These are phyloP conservation scores for Puma concolor DNA, from an alignment of 2,113 vertebrate genomes.

Conservation along the genomic window DNA sequence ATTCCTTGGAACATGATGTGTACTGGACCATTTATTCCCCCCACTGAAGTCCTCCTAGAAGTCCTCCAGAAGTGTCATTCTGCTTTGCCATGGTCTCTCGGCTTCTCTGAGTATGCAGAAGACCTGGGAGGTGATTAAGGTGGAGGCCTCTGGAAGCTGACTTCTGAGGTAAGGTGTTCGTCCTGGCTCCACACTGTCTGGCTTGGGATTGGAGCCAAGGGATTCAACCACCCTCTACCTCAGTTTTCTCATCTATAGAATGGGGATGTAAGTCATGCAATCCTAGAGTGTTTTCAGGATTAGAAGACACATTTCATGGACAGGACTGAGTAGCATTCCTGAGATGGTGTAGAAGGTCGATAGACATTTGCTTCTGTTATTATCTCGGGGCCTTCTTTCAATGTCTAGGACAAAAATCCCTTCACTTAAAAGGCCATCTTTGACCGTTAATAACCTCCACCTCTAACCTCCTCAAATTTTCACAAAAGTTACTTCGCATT, in stretches of 20 bases:
- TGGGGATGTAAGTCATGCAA: neutral
- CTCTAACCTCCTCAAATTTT: neutral
- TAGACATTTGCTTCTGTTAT: neutral
- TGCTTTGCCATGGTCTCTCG: neutral
- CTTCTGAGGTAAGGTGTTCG: neutral
- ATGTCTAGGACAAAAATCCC: neutral
- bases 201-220: neutral
- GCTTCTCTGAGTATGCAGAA: neutral
- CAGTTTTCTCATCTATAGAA: neutral
- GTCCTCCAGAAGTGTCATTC: neutral
- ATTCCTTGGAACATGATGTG: neutral
- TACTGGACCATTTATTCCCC: neutral
- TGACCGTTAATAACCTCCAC: neutral
- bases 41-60: neutral
- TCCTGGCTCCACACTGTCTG: neutral
- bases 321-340: neutral
- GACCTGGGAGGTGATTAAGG: rapidly evolving
- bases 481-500: neutral
- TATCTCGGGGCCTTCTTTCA: neutral
- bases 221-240: neutral
- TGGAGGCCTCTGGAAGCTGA: neutral
- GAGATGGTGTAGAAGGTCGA: neutral
- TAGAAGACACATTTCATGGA: neutral
- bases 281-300: neutral
- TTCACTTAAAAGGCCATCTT: neutral